Conservation (phyloP, 2,888 invertebrate species). For the Sylvicola fuscatus region DNA sequence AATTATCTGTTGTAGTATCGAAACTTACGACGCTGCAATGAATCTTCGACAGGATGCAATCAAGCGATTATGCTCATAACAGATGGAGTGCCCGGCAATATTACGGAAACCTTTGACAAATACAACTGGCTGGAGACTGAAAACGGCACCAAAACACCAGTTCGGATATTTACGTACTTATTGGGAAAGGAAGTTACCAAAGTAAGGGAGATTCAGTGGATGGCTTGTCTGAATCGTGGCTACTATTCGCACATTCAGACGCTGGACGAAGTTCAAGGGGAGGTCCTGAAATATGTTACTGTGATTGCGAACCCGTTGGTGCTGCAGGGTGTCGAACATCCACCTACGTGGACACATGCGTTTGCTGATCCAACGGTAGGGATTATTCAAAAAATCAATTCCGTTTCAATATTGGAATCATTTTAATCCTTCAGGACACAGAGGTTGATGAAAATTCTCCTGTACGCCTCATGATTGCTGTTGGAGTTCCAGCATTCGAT, state of each 20-base stretch:
- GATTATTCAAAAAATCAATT: slow-evolving; percentile 1
- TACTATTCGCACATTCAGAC: slow-evolving; percentile 87
- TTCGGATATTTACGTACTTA: slow-evolving; percentile 87
- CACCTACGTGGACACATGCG: slow-evolving; percentile 88
- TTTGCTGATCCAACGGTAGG: slow-evolving; percentile 70
- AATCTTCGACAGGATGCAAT: slow-evolving; percentile 52
- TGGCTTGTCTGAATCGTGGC: slow-evolving; percentile 93
- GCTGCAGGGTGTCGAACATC: slow-evolving; percentile 49
- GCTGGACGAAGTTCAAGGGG: slow-evolving; percentile 87
- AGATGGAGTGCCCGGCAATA: slow-evolving; percentile 94
- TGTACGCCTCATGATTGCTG: slow-evolving; percentile 65
- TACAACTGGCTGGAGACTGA: slow-evolving; percentile 50
- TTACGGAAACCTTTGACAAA: slow-evolving; percentile 68
- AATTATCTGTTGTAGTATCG: slow-evolving; percentile 23
- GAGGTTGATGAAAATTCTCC: slow-evolving; percentile 5
- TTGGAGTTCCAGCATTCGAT: slow-evolving; percentile 84
- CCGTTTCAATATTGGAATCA: not conserved
- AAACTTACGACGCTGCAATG: slow-evolving; percentile 29
- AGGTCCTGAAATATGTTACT: slow-evolving; percentile 88
- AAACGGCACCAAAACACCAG: slow-evolving; percentile 51
- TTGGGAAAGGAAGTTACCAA: slow-evolving; percentile 88
- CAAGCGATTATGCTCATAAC: slow-evolving; percentile 96
- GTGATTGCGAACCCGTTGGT: slow-evolving; percentile 78
- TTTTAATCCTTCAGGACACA: not conserved
- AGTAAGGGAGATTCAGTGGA: slow-evolving; percentile 71